Base-by-base conservation (phyloP, 1,140 invertebrate species). In the Parapsyche elsis region DNA sequence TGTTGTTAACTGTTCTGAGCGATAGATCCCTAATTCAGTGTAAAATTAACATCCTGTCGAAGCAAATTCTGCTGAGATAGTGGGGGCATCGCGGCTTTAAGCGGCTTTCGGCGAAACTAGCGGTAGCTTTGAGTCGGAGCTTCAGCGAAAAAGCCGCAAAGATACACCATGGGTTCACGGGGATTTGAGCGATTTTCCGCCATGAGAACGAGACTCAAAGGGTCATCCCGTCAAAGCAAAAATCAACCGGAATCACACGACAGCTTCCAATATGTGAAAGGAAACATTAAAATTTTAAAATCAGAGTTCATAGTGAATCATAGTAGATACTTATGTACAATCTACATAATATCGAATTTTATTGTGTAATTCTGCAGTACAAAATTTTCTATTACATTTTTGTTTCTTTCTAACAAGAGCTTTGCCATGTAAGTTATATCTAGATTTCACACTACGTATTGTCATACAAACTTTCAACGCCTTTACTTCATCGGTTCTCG, bases 21-120 rank as follows among this genome's bases (percentile, higher is more conserved):
- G 75, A 82, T 82, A 73, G 73, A 59, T 78, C 38, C 61, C 79
- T 82, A 82, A 82, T 80, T 82, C 64, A 78, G 78, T 82, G 81
- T 80, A 82, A 82, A 82, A 82, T 82, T 82, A 80, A 82, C 81
- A 80, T 80, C 78, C 75, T 76, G 53, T 64, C 19, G 14, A 45
- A 57, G 71, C 24, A 24, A 19, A 10, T 26, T 19, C 4, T 16
- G 10, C 21, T 12, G 12, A 61, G 38, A 61, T 46, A 30, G 45
- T 77, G 61, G 21, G 45, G 75, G 44, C 77, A 71, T 81, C 70
- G 61, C 70, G 23, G 74, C 38, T 61, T 57, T 59, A 30, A 74
- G 23, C 71, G 26, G 12, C 19, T 12, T 45, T 49, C 19, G 44
- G 5, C 0, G 71, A 74, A 21, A 16, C 64, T 12, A 23, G 71